Evolutionary conservation across 1,140 invertebrate genomes (phyloP), one percentile per base, ranked within the genome.

Genomic region (Hydropsyche tenuis): DNA sequence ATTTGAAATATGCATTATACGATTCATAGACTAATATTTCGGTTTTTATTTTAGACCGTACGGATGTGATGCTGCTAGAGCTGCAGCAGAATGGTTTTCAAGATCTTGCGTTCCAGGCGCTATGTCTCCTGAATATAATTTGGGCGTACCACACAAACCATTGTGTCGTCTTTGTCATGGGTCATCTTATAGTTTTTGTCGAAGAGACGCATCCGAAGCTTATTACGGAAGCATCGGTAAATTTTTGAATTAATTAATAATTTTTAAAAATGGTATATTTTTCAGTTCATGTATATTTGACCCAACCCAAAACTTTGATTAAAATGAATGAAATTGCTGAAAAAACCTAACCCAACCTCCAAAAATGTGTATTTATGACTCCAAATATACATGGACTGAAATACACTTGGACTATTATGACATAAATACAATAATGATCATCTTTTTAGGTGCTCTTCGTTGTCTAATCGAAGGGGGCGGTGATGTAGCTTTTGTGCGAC

Each of bases 161-260:
- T 89, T 99, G 82, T 99, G 97, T 81, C 94, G 97, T 81, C 87
- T 97, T 0, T 99, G 97, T 81, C 94, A 95, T 76, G 96, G 96
- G 0, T 87, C 91, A 0, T 95, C 94, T 51, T 92, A 85, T 74
- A 88, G 90, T 72, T 95, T 90, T 87, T 97, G 96, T 80, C 85
- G 90, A 65, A 84, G 95, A 63, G 94, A 96, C 81, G 92, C 93
- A 46, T 90, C 90, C 0, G 96, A 98, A 83, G 92, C 93, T 78
- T 97, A 95, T 79, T 97, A 90, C 80, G 95, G 96, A 0, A 88
- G 94, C 78, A 95, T 70, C 11, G 76, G 75, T 77, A 62, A 18
- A 25, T 5, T n/a, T 51, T 69, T n/a, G n/a, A n/a, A n/a, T n/a
- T n/a, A n/a, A n/a, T n/a, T n/a, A 9, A 30, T 45, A n/a, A n/a